Evolutionary conservation across 92 coral and sea anemone genomes (phyloP).

Genomic region (Porites rus): DNA sequence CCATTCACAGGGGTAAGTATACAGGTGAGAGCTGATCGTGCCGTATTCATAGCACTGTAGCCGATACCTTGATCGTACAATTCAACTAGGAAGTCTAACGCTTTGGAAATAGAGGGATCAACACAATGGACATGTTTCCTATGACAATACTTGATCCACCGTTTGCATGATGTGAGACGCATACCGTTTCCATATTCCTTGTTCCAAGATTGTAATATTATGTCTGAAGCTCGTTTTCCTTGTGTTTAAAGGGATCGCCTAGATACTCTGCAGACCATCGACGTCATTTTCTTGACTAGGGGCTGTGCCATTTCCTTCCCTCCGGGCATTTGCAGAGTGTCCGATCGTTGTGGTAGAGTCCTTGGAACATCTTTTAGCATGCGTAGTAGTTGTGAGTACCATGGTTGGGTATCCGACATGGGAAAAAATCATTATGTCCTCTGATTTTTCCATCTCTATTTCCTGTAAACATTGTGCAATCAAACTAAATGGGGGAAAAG

Average conservation of each 20-base stretch:
- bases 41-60: constrained; percentile 32
- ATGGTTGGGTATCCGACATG: constrained; percentile 43
- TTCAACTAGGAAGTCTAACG: constrained; percentile 52
- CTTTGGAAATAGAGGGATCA: constrained; percentile 36
- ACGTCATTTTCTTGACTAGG: background rate
- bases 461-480: constrained; percentile 54
- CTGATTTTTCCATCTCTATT: constrained; percentile 48
- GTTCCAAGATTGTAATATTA: background rate
- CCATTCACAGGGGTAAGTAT: constrained; percentile 32
- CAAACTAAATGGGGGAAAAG: constrained; percentile 58
- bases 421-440: constrained; percentile 55
- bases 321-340: background rate
- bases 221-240: background rate
- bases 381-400: constrained; percentile 41
- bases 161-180: constrained; percentile 23
- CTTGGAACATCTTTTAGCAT: constrained; percentile 28
- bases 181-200: constrained; percentile 57
- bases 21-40: constrained; percentile 28
- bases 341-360: constrained; percentile 5
- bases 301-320: background rate
- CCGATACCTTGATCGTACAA: constrained; percentile 48
- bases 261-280: background rate
- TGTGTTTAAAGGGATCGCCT: background rate
- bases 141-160: constrained; percentile 41
- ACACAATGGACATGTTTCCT: constrained; percentile 34